These are phyloP conservation scores for Caenorhabditis sp. DNA, from an alignment of 2,888 invertebrate genomes.

Conservation along the genomic window DNA sequence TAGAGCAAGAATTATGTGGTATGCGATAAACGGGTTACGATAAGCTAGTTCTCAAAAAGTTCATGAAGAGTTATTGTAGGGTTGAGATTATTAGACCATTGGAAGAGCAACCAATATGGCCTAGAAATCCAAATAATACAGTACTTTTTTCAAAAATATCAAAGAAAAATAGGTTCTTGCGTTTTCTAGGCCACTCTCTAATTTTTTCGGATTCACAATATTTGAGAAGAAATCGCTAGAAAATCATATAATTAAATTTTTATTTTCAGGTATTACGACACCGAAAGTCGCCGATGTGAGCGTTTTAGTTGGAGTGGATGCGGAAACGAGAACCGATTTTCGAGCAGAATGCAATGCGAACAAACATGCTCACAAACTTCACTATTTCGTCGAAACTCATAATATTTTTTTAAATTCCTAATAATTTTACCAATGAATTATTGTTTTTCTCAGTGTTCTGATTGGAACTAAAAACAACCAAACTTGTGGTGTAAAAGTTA, in stretches of 20 bases:
- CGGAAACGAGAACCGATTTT: conserved; percentile 55
- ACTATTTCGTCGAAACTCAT: background rate
- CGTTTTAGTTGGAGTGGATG: conserved; percentile 58
- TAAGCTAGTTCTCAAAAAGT: too few relatives aligned
- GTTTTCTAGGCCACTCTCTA: too few relatives aligned
- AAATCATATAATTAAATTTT: background rate
- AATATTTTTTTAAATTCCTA: background rate
- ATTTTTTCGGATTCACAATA: too few relatives aligned
- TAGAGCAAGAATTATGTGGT: conserved; percentile 57
- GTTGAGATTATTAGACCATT: too few relatives aligned
- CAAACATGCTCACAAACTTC: conserved; percentile 38
- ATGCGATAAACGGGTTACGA: background rate
- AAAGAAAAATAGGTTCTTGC: too few relatives aligned
- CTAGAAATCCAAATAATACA: too few relatives aligned
- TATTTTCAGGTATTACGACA: conserved; percentile 52
- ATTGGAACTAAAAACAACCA: too few relatives aligned
- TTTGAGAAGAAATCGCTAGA: too few relatives aligned
- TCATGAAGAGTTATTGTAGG: too few relatives aligned
- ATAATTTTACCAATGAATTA: conserved; percentile 6
- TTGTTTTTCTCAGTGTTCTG: background rate
- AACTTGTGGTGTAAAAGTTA: too few relatives aligned
- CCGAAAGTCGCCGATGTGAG: conserved; percentile 48
- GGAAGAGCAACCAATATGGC: too few relatives aligned
- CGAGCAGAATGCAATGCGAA: conserved; percentile 49
- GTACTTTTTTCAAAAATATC: too few relatives aligned